Evolutionary conservation across 1,140 invertebrate species (phyloP), one percentile per base, ranked within the genome.

Genomic region (Cepaea nemoralis): DNA sequence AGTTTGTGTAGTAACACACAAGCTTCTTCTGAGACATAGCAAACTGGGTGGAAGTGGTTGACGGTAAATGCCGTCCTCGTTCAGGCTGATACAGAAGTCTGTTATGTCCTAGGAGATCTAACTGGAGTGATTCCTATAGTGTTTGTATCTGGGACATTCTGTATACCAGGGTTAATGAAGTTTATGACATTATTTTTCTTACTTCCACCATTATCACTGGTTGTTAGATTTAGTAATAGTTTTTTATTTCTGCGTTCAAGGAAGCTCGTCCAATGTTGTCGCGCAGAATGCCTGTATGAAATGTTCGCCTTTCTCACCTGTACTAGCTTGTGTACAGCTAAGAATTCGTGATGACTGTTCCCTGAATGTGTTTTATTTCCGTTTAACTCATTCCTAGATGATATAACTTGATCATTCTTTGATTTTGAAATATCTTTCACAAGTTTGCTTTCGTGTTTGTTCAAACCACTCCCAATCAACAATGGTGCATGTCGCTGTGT

Each of bases 1-100:
- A 90, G 82, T 91, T 91, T 19, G 90, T 90, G 73, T 89, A 89
- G 73, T 91, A 91, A 75, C 90, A 91, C 31, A 90, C 83, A 16
- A 85, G 39, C 55, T 71, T 82, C 66, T 86, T 71, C 35, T 39
- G 35, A 6, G 66, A 3, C 50, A 55, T 55, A 22, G 3, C 19
- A 31, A 27, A 63, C 59, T 63, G 59, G 33, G n/a, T 63, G n/a
- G 6, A 19, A 63, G n/a, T 63, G n/a, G 6, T 10, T 63, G 27
- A 27, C 33, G 27, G 59, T 31, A 8, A 27, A 6, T 55, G 5
- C 22, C n/a, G 19, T 24, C 19, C 5, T 10, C 16, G 50, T 22
- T 14, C 19, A 14, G 50, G 19, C 50, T 55, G 50, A 55, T 55
- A 55, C 19, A 55, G 3, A 3, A 22, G 50, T 19, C 59, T 16